Base-by-base conservation (phyloP, 2,797 vertebrate species). In the Pseudomugil gertrudae region DNA sequence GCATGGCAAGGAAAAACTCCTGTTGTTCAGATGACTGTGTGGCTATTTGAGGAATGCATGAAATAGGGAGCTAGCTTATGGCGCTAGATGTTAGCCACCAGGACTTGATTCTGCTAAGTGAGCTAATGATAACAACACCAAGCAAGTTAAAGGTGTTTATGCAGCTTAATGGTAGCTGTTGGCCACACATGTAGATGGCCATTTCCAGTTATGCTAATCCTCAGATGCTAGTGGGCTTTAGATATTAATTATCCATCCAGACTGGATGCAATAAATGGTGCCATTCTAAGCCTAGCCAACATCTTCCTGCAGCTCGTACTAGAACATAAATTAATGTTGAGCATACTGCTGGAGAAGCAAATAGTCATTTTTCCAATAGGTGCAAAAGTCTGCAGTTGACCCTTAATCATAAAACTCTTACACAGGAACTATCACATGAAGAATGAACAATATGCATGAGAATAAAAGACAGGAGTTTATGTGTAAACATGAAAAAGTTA, bases 391-490 rank as follows among this genome's bases (percentile, higher is more conserved):
- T 15, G 13, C 4, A 27, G 24, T 27, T 15, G 13, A 26, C 48
- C 48, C 14, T 23, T 23, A 48, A 63, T 53, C n/a, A 52, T 2
- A 32, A 65, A 32, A 43, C 52, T 35, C 30, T 27, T 4, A 17
- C 24, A n/a, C 23, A 23, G 8, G 2, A 63, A 30, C 29, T 21
- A 27, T 19, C 14, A 64, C 9, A 66, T 7, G n/a, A 30, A 48
- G 33, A 26, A 29, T 3, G 23, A 53, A 24, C 17, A 8, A 14
- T 36, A 24, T 55, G 35, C 8, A 1, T 17, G 47, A 59, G 52
- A 19, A 21, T 24, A 55, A 51, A 32, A 70, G 38, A 68, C 61
- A 17, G 6, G 23, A 53, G 51, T 67, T 52, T 26, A 43, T 63
- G 50, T 75, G 33, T 56, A 47, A 38, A 50, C 2, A 2, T 24